Evolutionary conservation across 2,113 vertebrate genomes (phyloP).

Genomic region (Daboia siamensis): DNA sequence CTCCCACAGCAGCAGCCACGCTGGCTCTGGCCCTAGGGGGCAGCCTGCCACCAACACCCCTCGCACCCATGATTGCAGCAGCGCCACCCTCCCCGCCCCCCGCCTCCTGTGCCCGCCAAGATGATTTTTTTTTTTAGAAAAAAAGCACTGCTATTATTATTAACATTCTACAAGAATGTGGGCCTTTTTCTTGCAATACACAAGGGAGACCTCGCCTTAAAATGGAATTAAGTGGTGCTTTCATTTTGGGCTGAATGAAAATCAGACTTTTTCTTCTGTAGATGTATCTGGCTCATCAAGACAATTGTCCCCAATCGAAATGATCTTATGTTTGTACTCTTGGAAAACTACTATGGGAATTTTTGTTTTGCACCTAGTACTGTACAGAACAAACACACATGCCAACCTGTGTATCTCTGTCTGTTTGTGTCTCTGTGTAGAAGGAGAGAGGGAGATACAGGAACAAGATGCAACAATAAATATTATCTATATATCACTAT

Average conservation of each 20-base stretch:
- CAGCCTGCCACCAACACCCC: too few species aligned
- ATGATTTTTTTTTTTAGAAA: too few species aligned
- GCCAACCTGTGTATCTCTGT: neutral
- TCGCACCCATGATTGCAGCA: too few species aligned
- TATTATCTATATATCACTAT: neutral
- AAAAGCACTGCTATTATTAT: neutral
- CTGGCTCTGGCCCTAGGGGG: too few species aligned
- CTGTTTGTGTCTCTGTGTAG: neutral
- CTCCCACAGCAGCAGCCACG: too few species aligned
- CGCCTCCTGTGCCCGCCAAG: too few species aligned
- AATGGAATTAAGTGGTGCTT: neutral
- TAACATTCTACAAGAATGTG: neutral
- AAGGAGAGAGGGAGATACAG: neutral
- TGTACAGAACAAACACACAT: neutral
- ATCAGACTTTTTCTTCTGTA: neutral
- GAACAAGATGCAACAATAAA: neutral
- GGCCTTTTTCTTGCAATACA: neutral
- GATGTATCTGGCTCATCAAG: conserved; percentile 23
- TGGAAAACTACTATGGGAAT: neutral
- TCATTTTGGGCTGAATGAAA: neutral
- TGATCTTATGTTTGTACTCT: neutral
- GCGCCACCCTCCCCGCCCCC: too few species aligned
- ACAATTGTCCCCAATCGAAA: conserved; percentile 9
- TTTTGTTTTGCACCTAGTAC: neutral
- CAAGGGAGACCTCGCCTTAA: neutral